Evolutionary conservation across 2,888 invertebrate species (phyloP), one percentile per base, ranked within the genome.

Genomic region (Arenicola marina): DNA sequence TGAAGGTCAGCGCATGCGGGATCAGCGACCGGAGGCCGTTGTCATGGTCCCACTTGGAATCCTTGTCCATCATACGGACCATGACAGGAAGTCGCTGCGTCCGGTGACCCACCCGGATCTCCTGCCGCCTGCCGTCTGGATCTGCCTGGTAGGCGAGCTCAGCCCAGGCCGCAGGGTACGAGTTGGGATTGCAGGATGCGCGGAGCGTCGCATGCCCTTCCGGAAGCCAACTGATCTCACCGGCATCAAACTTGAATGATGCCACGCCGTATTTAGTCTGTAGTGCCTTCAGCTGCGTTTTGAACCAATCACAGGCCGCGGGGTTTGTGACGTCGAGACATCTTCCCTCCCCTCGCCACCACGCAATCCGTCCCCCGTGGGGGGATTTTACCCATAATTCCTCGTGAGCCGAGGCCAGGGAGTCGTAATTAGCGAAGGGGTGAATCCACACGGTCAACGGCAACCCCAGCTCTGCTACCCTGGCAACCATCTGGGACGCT

Each of bases 281-380:
- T 1, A 95, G 70, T 0, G 86, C 85, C 73, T 89, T 88, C 2
- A 96, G 84, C 77, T 92, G 90, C 87, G 87, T 48, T 3, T 59
- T 51, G 66, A 71, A 87, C 95, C 95, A 95, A 0, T 90, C 89
- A 0, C 91, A 85, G 0, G 93, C 91, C 48, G 88, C 87, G 72
- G 91, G 89, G 71, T 93, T 92, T 0, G 94, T 94, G 2, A 94
- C 88, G 78, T 97, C 95, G 61, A 96, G 91, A 15, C 92, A n/a
- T 0, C 87, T 71, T 4, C 70, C 75, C 56, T 90, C 85, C 4
- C 91, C 90, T 78, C 92, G 91, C 82, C 93, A 93, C 70, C 90
- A 87, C 0, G 93, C 91, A 11, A 73, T 65, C 57, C 88, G 87
- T 0, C 93, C 91, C 0, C 92, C 90, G n/a, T n/a, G n/a, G n/a